These are phyloP conservation scores for Callimorpha dominula DNA, from an alignment of 2,888 invertebrate species.

Conservation along the genomic window DNA sequence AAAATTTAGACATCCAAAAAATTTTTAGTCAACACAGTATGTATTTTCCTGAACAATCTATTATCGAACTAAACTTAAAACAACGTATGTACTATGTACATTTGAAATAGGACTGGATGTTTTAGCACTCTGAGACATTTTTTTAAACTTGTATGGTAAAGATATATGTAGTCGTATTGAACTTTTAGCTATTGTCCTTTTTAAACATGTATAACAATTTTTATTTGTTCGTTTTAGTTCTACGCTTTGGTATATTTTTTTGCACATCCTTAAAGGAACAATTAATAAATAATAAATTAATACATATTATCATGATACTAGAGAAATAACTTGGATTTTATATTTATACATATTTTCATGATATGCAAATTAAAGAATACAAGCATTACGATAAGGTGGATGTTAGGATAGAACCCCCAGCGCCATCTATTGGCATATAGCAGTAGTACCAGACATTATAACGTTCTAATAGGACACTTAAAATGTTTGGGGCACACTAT, in stretches of 20 bases:
- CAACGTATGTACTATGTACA: too few species aligned
- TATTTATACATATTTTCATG: neutral
- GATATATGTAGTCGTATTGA: too few species aligned
- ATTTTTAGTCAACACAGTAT: neutral
- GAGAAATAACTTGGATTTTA: neutral
- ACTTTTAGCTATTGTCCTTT: too few species aligned
- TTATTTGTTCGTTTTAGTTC: too few species aligned
- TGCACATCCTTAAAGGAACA: neutral
- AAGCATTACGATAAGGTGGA: neutral
- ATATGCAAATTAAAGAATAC: neutral
- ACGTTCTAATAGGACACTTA: neutral
- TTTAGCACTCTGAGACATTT: neutral
- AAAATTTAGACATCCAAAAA: too few species aligned
- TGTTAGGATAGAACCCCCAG: neutral
- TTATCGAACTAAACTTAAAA: neutral
- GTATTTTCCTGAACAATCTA: neutral
- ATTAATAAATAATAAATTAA: too few species aligned
- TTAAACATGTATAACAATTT: too few species aligned
- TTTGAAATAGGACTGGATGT: neutral
- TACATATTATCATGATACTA: too few species aligned
- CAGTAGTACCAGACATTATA: conserved; percentile 2
- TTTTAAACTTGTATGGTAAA: neutral
- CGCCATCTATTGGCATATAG: conserved; percentile 19
- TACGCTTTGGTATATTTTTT: too few species aligned
- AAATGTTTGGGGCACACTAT: too few species aligned